Base-by-base conservation (phyloP, 2,888 invertebrate genomes). In the Poecilus cupreus region DNA sequence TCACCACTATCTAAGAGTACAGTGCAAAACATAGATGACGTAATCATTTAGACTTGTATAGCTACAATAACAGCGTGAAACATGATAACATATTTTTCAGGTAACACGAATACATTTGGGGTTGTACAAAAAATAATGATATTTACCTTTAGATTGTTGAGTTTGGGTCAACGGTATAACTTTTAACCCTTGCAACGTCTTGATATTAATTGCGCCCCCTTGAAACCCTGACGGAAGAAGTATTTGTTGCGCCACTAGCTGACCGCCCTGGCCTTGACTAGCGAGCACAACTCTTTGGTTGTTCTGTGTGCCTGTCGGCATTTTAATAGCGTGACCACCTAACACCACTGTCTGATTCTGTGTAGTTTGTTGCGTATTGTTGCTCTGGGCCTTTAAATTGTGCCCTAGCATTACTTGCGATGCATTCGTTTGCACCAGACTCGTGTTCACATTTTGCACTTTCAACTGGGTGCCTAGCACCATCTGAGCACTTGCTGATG, bases 191-290 rank as follows among this genome's bases (percentile, higher is more conserved):
- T 93, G 92, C 82, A 93, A 86, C 8, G 92, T 90, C 86, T 93
- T 93, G 16, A 93, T 90, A 86, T 93, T 93, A 80, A 93, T 89
- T 24, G 92, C 90, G 2, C 91, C 91, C 20, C 92, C 91, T 87
- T 92, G 92, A 86, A 93, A 91, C 39, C 91, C 91, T 6, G 92
- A 91, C n/a, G 93, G 92, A 79, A 93, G 87, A 80, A 93, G 88
- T 83, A 93, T 91, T 87, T 93, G 93, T 83, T 91, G 91, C 2
- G 89, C 88, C n/a, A 90, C 87, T 24, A 90, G 88, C 81, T 90
- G 90, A 11, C 89, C 89, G 0, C 89, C 88, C 85, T 89, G 90
- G 49, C 91, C 91, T 85, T 91, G 91, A 82, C 91, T 91, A 8
- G 92, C 91, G 78, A 91, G 87, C 18, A 92, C 91, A 49, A 92